Percentiles rank a stretch among this genome's conserved stretches.
phyloP scores from a whole-genome alignment of 1,140 invertebrate genomes.

The Ceratina australensis region DNA sequence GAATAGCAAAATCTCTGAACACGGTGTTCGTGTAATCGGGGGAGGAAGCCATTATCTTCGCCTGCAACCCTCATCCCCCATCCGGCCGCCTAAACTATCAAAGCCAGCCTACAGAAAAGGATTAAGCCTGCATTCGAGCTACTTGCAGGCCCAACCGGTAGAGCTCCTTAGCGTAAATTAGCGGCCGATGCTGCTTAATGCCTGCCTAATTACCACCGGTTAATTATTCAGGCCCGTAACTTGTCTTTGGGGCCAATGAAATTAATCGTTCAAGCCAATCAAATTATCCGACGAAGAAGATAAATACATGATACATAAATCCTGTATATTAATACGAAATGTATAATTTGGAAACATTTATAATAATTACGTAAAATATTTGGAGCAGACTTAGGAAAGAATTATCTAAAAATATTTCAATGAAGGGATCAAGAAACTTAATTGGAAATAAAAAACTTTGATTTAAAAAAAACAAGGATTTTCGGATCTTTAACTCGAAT shows the following conservation, averaged over 20 bases:
- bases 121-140: constrained; percentile 52
- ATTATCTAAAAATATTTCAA: neutral
- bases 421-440: constrained; percentile 18
- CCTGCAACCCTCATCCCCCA: constrained; percentile 19
- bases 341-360: neutral
- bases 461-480: neutral
- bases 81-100: constrained; percentile 41
- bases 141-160: constrained; percentile 47
- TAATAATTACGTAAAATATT: neutral
- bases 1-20: constrained; percentile 44
- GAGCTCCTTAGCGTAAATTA: constrained; percentile 50
- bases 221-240: constrained; percentile 35
- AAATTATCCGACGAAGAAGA: constrained; percentile 24
- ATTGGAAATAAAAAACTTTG: neutral
- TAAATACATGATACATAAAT: neutral
- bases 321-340: neutral
- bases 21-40: constrained; percentile 43
- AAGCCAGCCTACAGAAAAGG: constrained; percentile 44
- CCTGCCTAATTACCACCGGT: constrained; percentile 44
- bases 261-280: neutral
- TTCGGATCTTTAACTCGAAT: constrained; percentile 1
- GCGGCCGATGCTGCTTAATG: constrained; percentile 37
- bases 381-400: neutral
- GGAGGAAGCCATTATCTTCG: constrained; percentile 67
- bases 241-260: neutral